Base-by-base conservation (phyloP, 1,140 invertebrate genomes). In the Papilio polyxenes region DNA sequence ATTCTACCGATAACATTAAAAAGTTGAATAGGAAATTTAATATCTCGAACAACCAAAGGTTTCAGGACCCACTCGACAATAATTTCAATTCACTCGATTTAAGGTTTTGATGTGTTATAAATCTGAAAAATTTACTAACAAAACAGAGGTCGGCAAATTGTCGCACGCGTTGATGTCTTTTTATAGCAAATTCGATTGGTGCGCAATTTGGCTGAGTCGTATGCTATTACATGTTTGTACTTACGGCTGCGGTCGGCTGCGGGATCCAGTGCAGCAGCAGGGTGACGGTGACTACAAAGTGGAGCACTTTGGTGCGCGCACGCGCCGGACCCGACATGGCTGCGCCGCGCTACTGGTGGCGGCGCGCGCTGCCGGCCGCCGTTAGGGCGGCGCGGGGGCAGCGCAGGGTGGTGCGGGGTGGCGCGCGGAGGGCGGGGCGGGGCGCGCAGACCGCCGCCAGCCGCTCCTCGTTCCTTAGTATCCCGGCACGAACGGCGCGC, bases 401-500 rank as follows among this genome's bases (percentile, higher is more conserved):
- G 84, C 85, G 82, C 83, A 82, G 74, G 86, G 81, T 87, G 86
- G 89, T 88, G 84, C 85, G 88, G 87, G 91, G 89, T 78, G 85
- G 83, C 81, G 81, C 85, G 75, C 82, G 81, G 82, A 81, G 65
- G 85, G 81, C 87, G 86, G 89, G 89, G 84, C 85, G 89, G 88
- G 91, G 89, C 89, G 90, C 75, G 80, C 88, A 84, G 86, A 74
- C 89, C 86, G 89, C 89, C 85, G 87, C 87, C 89, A 90, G 90
- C 82, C 89, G 81, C 88, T 91, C 88, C 89, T 90, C 90, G 83
- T 87, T 92, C 91, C 90, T 91, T 92, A 94, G 92, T 94, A 91
- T 92, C 92, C 92, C 89, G 92, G 90, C 92, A 89, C 89, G 88
- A 90, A 92, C 93, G 90, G 94, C 90, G 92, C 91, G 92, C 91